Evolutionary conservation across 2,888 invertebrate species (phyloP).

Genomic region (Cryptocephalus moraei): DNA sequence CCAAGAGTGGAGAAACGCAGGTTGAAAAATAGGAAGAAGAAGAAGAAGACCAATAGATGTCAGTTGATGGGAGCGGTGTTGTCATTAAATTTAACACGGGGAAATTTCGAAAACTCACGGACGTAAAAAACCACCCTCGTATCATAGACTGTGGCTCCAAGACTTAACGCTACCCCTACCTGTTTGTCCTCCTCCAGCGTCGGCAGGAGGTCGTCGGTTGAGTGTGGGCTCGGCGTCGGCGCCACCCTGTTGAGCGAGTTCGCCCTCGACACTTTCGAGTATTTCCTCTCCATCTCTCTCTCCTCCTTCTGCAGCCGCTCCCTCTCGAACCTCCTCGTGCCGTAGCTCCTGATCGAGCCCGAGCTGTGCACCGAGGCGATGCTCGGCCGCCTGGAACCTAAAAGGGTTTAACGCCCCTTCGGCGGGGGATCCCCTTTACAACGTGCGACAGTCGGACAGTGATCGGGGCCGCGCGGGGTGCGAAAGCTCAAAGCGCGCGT

Average conservation of each 20-base stretch:
- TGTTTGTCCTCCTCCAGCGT: slow-evolving; percentile 72
- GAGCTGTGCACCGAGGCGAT: slow-evolving; percentile 77
- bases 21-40: too few relatives aligned
- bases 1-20: too few relatives aligned
- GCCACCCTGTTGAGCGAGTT: slow-evolving; percentile 41
- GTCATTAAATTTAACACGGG: too few relatives aligned
- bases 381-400: slow-evolving; percentile 82
- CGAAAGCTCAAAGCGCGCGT: too few relatives aligned
- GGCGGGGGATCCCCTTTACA: too few relatives aligned
- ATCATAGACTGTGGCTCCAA: too few relatives aligned
- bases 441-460: too few relatives aligned
- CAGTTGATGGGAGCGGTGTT: too few relatives aligned
- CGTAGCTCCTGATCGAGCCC: slow-evolving; percentile 74
- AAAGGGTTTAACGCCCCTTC: background rate
- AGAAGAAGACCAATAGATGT: too few relatives aligned
- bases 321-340: slow-evolving; percentile 67
- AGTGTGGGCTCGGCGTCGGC: slow-evolving; percentile 73
- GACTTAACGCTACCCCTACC: slow-evolving; percentile 32
- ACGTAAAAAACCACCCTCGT: too few relatives aligned
- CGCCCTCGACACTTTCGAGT: slow-evolving; percentile 50
- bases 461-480: too few relatives aligned
- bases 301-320: slow-evolving; percentile 75
- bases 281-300: slow-evolving; percentile 66
- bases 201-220: slow-evolving; percentile 73
- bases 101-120: too few relatives aligned